phyloP scores from a whole-genome alignment of 2,113 vertebrate species.

The Bostrychus sinensis region DNA sequence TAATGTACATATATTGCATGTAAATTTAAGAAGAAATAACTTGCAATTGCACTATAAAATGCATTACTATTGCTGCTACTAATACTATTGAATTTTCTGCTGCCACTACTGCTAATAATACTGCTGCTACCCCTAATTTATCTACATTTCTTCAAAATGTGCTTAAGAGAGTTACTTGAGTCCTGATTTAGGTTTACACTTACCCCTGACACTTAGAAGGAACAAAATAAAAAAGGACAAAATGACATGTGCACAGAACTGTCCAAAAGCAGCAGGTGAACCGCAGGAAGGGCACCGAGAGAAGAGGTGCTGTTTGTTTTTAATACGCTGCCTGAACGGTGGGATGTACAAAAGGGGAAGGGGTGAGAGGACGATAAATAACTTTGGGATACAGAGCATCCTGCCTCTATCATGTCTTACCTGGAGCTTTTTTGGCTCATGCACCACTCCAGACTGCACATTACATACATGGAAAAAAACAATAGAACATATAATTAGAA shows the following conservation, averaged over 20 bases:
- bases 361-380: conserved; percentile 55
- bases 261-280: conserved; percentile 12
- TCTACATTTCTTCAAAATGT: too few relatives aligned
- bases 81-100: too few relatives aligned
- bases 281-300: conserved; percentile 31
- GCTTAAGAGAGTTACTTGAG: too few relatives aligned
- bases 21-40: too few relatives aligned
- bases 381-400: conserved; percentile 33
- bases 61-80: too few relatives aligned
- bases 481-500: background rate
- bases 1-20: too few relatives aligned
- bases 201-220: background rate
- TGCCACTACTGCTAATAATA: too few relatives aligned
- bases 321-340: conserved; percentile 65
- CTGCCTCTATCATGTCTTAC: conserved; percentile 17
- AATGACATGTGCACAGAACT: too few relatives aligned
- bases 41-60: too few relatives aligned
- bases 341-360: conserved; percentile 38
- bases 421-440: conserved; percentile 21
- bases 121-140: too few relatives aligned
- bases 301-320: conserved; percentile 69
- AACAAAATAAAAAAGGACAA: background rate
- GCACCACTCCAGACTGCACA: background rate
- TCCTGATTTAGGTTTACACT: too few relatives aligned
- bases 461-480: too few relatives aligned